A percentile compares a stretch with the other conserved stretches of the same genome.
These are phyloP conservation scores for Lysandra bellargus DNA, from an alignment of 2,888 invertebrate species.

Conservation along the genomic window DNA sequence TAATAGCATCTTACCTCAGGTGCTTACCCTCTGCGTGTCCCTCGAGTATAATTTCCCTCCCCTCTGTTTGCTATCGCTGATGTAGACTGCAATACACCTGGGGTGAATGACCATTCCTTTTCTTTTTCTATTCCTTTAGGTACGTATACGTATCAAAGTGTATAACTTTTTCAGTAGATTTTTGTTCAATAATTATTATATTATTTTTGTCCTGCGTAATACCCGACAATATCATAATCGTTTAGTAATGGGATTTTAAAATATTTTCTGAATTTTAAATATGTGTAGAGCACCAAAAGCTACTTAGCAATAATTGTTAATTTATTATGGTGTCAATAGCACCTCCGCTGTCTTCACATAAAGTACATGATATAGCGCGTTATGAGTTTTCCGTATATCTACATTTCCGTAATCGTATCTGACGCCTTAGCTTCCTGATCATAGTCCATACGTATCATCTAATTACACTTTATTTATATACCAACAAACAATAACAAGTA, in stretches of 20 bases:
- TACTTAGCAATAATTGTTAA: not conserved
- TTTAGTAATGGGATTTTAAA: no score
- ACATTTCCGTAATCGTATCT: conserved; percentile 26
- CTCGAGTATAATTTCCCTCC: conserved; percentile 59
- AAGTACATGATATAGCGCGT: not conserved
- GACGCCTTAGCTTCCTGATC: conserved; percentile 16
- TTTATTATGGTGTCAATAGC: not conserved
- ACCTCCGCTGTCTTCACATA: not conserved
- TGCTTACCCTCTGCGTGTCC: conserved; percentile 46
- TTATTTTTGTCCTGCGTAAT: no score
- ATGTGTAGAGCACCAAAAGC: no score
- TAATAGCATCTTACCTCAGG: conserved; percentile 35
- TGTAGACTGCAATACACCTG: conserved; percentile 52
- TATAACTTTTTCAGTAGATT: no score
- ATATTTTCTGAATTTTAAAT: no score
- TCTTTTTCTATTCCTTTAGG: conserved; percentile 44
- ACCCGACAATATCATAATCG: no score
- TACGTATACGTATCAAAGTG: not conserved
- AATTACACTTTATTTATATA: conserved; percentile 15
- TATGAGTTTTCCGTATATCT: conserved; percentile 15
- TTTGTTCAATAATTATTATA: no score
- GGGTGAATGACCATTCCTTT: conserved; percentile 56
- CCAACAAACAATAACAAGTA: not conserved
- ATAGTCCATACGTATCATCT: conserved; percentile 1
- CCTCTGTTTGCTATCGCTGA: conserved; percentile 52